Evolutionary conservation across 2,113 vertebrate species (phyloP).

Genomic region (Phodopus roborovskii): DNA sequence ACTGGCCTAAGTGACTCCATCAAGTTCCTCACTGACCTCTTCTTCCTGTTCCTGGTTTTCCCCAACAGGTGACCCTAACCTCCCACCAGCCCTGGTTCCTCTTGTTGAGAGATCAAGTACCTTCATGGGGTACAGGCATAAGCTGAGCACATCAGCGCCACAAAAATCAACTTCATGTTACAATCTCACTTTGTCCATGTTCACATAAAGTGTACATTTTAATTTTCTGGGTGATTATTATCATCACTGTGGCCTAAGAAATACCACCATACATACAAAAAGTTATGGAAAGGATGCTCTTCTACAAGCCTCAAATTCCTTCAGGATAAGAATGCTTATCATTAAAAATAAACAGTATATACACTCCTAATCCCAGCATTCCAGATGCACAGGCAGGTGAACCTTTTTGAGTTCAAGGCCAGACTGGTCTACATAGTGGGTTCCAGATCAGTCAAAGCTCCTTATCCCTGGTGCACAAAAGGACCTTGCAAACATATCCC

Average conservation of each 20-base stretch:
- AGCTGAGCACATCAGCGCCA: slow-evolving; percentile 6
- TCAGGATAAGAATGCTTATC: background rate
- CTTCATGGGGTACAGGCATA: slow-evolving; percentile 46
- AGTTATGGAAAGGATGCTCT: slow-evolving; percentile 7
- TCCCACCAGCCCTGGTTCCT: slow-evolving; percentile 54
- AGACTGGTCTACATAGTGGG: background rate
- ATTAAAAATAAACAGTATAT: background rate
- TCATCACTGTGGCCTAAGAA: slow-evolving; percentile 47
- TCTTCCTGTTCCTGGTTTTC: slow-evolving; percentile 69
- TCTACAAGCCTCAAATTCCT: slow-evolving; percentile 40
- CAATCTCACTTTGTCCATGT: slow-evolving; percentile 5
- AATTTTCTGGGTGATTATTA: slow-evolving; percentile 50
- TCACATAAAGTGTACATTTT: background rate
- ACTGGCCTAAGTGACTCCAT: slow-evolving; percentile 49
- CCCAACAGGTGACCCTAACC: slow-evolving; percentile 58
- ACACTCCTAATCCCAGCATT: background rate
- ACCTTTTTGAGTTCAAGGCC: background rate
- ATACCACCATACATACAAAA: slow-evolving; percentile 32
- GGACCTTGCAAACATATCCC: too few species aligned
- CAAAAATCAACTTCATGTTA: slow-evolving; percentile 29
- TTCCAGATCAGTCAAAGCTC: background rate
- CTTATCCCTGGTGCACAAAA: too few species aligned
- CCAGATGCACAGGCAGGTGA: background rate
- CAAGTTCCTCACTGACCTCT: slow-evolving; percentile 67
- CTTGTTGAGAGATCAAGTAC: slow-evolving; percentile 60